These are phyloP conservation scores for Apocheima hispidaria DNA, from an alignment of 2,888 invertebrate species.

Conservation along the genomic window DNA sequence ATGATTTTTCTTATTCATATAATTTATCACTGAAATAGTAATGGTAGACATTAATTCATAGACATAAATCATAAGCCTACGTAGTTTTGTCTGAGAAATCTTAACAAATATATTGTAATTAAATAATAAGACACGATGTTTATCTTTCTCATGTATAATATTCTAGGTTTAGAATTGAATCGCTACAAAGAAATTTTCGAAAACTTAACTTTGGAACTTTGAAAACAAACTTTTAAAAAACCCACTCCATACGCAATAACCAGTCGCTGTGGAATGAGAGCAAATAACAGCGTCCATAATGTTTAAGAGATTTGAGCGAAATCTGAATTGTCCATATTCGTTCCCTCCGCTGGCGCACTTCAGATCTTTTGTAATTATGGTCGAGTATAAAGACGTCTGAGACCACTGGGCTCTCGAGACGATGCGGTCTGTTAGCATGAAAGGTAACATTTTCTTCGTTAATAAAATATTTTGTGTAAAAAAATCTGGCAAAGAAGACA, in stretches of 20 bases:
- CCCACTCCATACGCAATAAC: slow-evolving; percentile 1
- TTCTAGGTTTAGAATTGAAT: background rate
- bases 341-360: slow-evolving; percentile 4
- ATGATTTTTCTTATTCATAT: too few species aligned
- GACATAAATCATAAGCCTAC: too few species aligned
- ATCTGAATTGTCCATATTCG: slow-evolving; percentile 22
- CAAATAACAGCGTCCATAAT: background rate
- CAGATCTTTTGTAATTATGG: slow-evolving; percentile 18
- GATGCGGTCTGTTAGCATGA: background rate
- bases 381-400: slow-evolving; percentile 1
- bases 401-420: slow-evolving; percentile 9
- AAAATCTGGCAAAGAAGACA: background rate
- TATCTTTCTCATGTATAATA: too few species aligned
- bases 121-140: too few species aligned
- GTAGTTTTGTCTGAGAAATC: too few species aligned
- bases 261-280: background rate
- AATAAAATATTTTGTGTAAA: background rate
- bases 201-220: background rate
- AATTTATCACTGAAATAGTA: too few species aligned
- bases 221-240: slow-evolving; percentile 2
- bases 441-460: background rate
- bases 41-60: too few species aligned
- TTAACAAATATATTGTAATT: too few species aligned
- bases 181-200: background rate
- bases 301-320: slow-evolving; percentile 9